phyloP scores from a whole-genome alignment of 2,797 vertebrate species.

The Neosilurus hyrtlii region DNA sequence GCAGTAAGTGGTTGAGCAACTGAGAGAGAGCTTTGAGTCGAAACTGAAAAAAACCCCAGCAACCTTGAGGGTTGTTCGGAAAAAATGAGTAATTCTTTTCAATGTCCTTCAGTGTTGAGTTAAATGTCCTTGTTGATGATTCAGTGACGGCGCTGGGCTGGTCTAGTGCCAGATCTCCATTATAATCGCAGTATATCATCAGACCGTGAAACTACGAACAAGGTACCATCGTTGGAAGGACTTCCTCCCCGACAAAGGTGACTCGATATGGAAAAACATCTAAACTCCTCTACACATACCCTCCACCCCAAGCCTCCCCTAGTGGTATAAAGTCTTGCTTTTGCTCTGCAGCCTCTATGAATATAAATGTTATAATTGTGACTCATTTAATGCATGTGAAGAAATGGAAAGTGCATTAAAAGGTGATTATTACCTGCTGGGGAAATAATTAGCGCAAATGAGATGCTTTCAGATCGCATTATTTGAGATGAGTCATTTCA shows the following conservation, averaged over 20 bases:
- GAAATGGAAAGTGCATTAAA: neutral
- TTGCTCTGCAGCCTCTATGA: constrained; percentile 1
- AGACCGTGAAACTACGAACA: constrained; percentile 45
- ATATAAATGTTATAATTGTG: neutral
- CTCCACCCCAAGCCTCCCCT: neutral
- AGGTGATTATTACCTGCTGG: constrained; percentile 10
- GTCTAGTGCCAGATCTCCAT: constrained; percentile 56
- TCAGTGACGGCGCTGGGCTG: constrained; percentile 53
- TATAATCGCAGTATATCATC: constrained; percentile 60
- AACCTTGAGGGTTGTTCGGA: neutral
- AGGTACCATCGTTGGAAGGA: constrained; percentile 44
- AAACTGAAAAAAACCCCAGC: neutral
- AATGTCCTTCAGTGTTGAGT: constrained; percentile 56
- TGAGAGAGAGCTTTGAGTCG: neutral
- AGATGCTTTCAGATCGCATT: constrained; percentile 19
- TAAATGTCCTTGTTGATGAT: constrained; percentile 54
- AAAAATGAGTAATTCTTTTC: neutral
- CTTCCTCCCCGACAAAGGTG: constrained; percentile 40
- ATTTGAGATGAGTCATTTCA: constrained; percentile 42
- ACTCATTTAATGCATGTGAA: neutral
- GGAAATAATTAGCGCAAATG: constrained; percentile 20
- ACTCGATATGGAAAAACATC: constrained; percentile 23
- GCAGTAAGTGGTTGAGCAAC: too few species aligned
- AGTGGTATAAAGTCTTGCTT: neutral
- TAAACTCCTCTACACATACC: neutral